Conservation (phyloP, 2,797 vertebrate genomes). For the Melanotaenia trifasciata region DNA sequence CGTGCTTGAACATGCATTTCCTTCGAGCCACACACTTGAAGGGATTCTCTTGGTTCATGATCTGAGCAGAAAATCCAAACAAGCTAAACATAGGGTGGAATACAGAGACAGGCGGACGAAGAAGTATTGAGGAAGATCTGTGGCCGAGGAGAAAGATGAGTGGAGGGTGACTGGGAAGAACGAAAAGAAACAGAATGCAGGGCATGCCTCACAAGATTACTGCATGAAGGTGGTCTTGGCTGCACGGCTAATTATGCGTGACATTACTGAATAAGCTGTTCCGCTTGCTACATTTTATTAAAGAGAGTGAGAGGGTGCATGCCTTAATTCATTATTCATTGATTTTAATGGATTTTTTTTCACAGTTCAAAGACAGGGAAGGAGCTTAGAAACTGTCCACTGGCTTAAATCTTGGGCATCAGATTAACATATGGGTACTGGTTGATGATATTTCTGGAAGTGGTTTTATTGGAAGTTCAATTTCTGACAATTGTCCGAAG, state of each 20-base stretch:
- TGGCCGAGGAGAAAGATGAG: conserved; percentile 36
- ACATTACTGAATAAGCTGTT: conserved; percentile 80
- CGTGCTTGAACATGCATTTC: conserved; percentile 1
- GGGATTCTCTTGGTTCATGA: conserved; percentile 64
- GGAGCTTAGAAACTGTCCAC: conserved; percentile 23
- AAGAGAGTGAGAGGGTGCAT: conserved; percentile 66
- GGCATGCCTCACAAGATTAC: conserved; percentile 71
- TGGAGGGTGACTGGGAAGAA: neutral
- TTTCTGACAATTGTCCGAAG: conserved; percentile 13
- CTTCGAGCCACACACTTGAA: conserved; percentile 49
- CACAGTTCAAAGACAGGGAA: conserved; percentile 40
- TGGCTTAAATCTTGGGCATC: conserved; percentile 18
- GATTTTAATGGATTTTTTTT: conserved; percentile 75
- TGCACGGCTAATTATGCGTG: conserved; percentile 74
- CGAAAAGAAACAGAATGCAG: conserved; percentile 55
- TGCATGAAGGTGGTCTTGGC: conserved; percentile 73
- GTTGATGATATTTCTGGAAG: conserved; percentile 3
- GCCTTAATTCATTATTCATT: conserved; percentile 76
- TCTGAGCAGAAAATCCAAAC: conserved; percentile 63
- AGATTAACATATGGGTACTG: conserved; percentile 42
- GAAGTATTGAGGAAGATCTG: conserved; percentile 18
- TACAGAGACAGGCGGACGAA: conserved; percentile 2
- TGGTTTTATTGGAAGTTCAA: conserved; percentile 14
- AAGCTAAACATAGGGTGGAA: conserved; percentile 43
- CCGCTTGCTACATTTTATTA: conserved; percentile 79